Evolutionary conservation across 2,888 invertebrate species (phyloP), one percentile per base, ranked within the genome.

Genomic region (Anoplius nigerrimus): DNA sequence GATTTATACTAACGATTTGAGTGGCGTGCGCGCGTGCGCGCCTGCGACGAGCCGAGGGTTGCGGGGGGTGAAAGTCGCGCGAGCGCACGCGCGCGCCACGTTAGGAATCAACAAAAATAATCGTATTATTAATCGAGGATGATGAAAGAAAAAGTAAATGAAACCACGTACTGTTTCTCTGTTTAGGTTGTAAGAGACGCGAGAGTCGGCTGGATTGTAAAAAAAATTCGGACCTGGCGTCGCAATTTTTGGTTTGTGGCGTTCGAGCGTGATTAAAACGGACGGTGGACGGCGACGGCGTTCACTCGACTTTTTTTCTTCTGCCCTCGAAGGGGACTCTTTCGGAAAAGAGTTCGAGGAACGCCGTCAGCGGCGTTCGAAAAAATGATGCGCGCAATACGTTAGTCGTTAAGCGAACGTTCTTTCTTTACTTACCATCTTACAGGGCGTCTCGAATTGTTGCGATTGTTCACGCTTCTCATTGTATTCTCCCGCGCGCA

Each of bases 1-100:
- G 77, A 86, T 85, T 87, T 86, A 83, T 85, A 86, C 79, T 79
- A 76, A 72, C 72, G 80, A 71, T 78, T 62, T 77, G 80, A 67
- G 78, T 75, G 82, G 79, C 78, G 72, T 69, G 65, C 68, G 71
- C 63, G 48, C 59, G 68, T 69, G 69, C 72, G 24, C 24, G 24
- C 6, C 6, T 4, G 6, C 24, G 24, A 24, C n/a, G n/a, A n/a
- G n/a, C n/a, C n/a, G n/a, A n/a, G n/a, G n/a, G n/a, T n/a, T n/a
- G n/a, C n/a, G n/a, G n/a, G n/a, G n/a, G n/a, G n/a, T n/a, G n/a
- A n/a, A n/a, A n/a, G n/a, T n/a, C n/a, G n/a, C n/a, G n/a, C n/a
- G n/a, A n/a, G n/a, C n/a, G 24, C 6, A 6, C 24, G 24, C 24
- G 24, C 24, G 24, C 24, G 24, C 24, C 3, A 6, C 24, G 24